Evolutionary conservation across 1,140 invertebrate species (phyloP).

Genomic region (Maconellicoccus hirsutus): DNA sequence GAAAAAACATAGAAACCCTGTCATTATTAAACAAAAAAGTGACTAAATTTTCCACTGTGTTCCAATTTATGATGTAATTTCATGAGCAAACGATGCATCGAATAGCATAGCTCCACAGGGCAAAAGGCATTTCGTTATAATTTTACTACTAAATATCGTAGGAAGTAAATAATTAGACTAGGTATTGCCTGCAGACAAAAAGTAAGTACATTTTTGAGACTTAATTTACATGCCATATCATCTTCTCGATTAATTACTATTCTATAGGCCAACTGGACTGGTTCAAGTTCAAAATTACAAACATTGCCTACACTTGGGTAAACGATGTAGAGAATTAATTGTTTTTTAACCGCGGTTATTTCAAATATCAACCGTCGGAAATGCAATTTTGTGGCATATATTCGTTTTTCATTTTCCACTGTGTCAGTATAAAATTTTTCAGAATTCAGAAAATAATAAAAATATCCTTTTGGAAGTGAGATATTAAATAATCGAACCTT

Average conservation of each 20-base stretch:
- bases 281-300: background rate
- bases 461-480: too few species aligned
- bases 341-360: too few species aligned
- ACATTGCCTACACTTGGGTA: background rate
- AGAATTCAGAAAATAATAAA: too few species aligned
- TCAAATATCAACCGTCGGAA: too few species aligned
- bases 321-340: too few species aligned
- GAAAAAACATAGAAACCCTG: background rate
- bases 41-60: background rate
- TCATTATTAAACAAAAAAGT: background rate
- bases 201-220: background rate
- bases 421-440: too few species aligned
- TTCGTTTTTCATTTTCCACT: too few species aligned
- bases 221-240: background rate
- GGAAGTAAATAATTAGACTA: background rate
- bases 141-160: background rate
- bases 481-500: too few species aligned
- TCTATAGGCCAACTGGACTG: background rate
- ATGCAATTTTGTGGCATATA: too few species aligned
- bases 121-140: background rate
- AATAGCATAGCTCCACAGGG: background rate
- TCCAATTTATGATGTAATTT: slow-evolving; percentile 1
- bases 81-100: background rate
- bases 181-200: background rate
- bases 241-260: background rate